Evolutionary conservation across 2,888 invertebrate species (phyloP), one percentile per base, ranked within the genome.

Genomic region (Drosophila atripex): DNA sequence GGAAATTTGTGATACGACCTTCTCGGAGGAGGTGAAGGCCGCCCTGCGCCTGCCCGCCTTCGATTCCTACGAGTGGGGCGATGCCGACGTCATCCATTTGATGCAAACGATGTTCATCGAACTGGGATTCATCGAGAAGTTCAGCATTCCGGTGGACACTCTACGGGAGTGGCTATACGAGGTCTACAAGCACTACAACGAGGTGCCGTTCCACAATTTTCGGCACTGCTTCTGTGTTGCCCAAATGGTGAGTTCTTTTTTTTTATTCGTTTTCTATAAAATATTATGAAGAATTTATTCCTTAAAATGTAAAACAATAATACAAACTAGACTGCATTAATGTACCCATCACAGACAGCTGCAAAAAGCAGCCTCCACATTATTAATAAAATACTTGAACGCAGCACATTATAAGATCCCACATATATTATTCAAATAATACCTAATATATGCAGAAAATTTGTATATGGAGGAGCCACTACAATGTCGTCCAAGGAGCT

Each of bases 151-250:
- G 89, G 93, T 95, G 86, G 92, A 93, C 66, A 94, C 93, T 61
- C 92, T 95, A 76, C 93, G 95, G 75, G 94, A 94, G 90, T 95
- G 95, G 92, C 93, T 95, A 56, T 95, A 94, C 90, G 94, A 95
- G 91, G 94, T 95, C 79, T 95, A 95, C 92, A 95, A 95, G 91
- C 95, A 95, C 91, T 96, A 96, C 93, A 95, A 96, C 92, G 96
- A 96, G 92, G 96, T 96, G 89, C 96, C 96, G 71, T 96, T 96
- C 92, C 96, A 96, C 92, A 96, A 96, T 92, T 96, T 96, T 92
- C 93, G 96, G 77, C 96, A 96, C 90, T 96, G 96, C 91, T 96
- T 96, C 92, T 96, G 96, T 92, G 96, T 96, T 75, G 94, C 96
- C 68, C 96, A 96, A 93, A 96, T 96, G 96, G 96, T 96, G 92